Conservation (phyloP, 2,113 vertebrate species). For the Pristiophorus japonicus region DNA sequence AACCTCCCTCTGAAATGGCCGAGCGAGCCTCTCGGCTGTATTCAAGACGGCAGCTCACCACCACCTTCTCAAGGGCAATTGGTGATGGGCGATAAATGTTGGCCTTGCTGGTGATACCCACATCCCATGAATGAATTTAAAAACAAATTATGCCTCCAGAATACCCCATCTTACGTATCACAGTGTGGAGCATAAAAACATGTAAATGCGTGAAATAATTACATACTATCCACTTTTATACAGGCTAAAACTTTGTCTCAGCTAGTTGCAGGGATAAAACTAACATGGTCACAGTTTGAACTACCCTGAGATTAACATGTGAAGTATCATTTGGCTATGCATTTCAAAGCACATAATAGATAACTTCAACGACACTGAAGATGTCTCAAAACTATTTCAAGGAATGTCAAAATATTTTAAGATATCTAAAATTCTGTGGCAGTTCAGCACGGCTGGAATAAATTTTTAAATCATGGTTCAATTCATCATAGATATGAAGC, state of each 20-base stretch:
- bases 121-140: no score
- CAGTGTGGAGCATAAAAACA: neutral
- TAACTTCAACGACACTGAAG: neutral
- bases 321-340: neutral
- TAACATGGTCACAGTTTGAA: neutral
- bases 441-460: neutral
- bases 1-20: no score
- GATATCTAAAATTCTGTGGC: neutral
- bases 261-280: neutral
- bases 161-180: neutral
- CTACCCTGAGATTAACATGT: neutral
- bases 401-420: constrained; percentile 33
- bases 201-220: neutral
- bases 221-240: neutral
- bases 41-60: no score
- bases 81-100: no score
- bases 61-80: no score
- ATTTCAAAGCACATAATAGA: neutral
- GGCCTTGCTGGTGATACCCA: no score
- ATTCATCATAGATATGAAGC: neutral
- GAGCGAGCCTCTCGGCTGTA: no score
- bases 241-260: neutral
- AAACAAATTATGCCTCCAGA: neutral
- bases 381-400: neutral
- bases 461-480: neutral